Evolutionary conservation across 2,113 vertebrate genomes (phyloP), one percentile per base, ranked within the genome.

Genomic region (Oryzias woworae): DNA sequence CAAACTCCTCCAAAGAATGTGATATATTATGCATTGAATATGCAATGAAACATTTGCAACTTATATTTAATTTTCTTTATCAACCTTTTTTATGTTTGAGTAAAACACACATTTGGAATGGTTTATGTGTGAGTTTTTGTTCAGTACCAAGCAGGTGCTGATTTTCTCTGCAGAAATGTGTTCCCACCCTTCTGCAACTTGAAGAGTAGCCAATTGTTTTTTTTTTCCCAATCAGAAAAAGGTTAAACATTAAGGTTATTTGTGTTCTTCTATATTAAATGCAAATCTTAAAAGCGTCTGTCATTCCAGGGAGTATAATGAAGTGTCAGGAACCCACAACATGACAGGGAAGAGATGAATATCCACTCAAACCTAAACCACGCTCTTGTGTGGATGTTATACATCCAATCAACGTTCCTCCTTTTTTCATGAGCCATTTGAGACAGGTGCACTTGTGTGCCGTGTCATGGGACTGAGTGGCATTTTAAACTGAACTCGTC

Each of bases 401-500:
- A 77, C 74, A 75, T 52, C 68, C 77, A 73, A 68, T 82, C 73
- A 77, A 17, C 73, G 58, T 6, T 26, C 62, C 74, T 44, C 51
- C 47, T 50, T 65, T 46, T 36, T 23, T 67, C 42, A 44, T 24
- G 24, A 65, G 71, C 66, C 66, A 2, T 64, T 77, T 79, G 72
- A 83, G 77, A 72, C 78, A 67, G 76, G 58, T 62, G 87, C 57
- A 57, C 68, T 68, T 28, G 28, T 61, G 66, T 47, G 56, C 59
- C 2, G 53, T 17, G 75, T 0, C 43, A 47, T 58, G 83, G 78
- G 75, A 75, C 70, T 67, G 65, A 85, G 56, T 77, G 77, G 76
- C 75, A 77, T 81, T 80, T 78, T 78, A 74, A 82, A 74, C 73
- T 53, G 50, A 73, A 69, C 71, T 72, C 53, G 4, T 73, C 66